A percentile compares a stretch with the other conserved stretches of the same genome.
Evolutionary conservation across 2,797 vertebrate species (phyloP).

Genomic region (Steatocranus sp.): DNA sequence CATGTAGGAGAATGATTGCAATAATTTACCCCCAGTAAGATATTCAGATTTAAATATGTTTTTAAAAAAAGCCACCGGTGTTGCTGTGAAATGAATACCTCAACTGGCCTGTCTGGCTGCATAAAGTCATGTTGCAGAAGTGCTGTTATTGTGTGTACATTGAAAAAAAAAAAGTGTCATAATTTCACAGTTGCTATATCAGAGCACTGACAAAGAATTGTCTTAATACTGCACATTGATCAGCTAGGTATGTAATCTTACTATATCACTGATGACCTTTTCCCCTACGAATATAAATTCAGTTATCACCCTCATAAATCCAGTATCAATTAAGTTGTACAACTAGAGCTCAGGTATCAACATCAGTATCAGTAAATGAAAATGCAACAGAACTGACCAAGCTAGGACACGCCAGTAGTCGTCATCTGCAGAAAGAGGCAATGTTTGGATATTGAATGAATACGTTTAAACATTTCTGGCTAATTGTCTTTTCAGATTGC

Average conservation of each 20-base stretch:
- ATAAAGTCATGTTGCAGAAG: neutral
- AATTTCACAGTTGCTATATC: neutral
- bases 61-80: neutral
- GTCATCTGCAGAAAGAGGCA: neutral
- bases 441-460: neutral
- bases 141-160: neutral
- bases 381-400: neutral
- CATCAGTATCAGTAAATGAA: neutral
- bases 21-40: neutral
- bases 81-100: neutral
- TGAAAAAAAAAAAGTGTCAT: neutral
- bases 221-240: neutral
- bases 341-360: neutral
- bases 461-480: neutral
- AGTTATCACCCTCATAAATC: neutral
- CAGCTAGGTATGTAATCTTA: neutral
- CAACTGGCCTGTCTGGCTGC: neutral
- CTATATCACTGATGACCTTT: neutral
- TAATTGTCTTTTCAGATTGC: conserved; percentile 82
- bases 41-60: neutral
- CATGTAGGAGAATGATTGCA: neutral
- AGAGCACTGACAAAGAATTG: neutral
- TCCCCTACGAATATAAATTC: neutral
- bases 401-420: neutral
- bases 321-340: neutral